Base-by-base conservation (phyloP, 1,140 invertebrate genomes). In the Scaptodrosophila lebanonensis region DNA sequence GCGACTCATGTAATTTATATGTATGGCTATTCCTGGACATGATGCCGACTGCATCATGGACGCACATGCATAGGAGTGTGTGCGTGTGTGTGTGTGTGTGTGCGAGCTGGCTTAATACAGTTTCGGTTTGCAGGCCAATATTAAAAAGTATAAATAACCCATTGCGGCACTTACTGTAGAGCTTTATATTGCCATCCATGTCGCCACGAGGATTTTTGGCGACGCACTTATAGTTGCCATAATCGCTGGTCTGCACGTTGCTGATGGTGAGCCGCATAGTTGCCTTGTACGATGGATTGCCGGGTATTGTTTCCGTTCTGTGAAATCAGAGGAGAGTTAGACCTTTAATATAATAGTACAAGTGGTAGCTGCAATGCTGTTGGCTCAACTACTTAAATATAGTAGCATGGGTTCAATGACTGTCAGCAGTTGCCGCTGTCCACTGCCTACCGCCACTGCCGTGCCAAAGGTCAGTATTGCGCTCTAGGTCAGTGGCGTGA, bases 191-290 rank as follows among this genome's bases (percentile, higher is more conserved):
- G 33, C 95, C 95, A 84, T 97, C 95, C 3, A 95, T 97, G 87
- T 97, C 95, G 54, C 95, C 95, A 44, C 95, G 89, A 16, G 95
- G 95, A 90, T 97, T 97, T 88, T 97, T 97, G 29, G 95, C 95
- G 1, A 97, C 93, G 42, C 96, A 97, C 87, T 96, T 96, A 88
- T 97, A 97, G 40, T 91, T 93, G 8, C 95, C 95, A 83, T 94
- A 95, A 87, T 97, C 95, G 70, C 88, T 90, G 47, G 92, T 91
- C 70, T 92, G 89, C 16, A 95, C 91, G 79, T 94, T 91, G 64
- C 89, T 88, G 60, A 95, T 94, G 7, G 92, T 92, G 16, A 95
- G 88, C 58, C 90, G 91, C 94, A 95, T 95, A 69, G 95, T 93
- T 8, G 92, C 94, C 77, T 95, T 95, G 76, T 96, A 95, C 8